Evolutionary conservation across 2,113 vertebrate species (phyloP), one percentile per base, ranked within the genome.

Genomic region (Aptenodytes forsteri): DNA sequence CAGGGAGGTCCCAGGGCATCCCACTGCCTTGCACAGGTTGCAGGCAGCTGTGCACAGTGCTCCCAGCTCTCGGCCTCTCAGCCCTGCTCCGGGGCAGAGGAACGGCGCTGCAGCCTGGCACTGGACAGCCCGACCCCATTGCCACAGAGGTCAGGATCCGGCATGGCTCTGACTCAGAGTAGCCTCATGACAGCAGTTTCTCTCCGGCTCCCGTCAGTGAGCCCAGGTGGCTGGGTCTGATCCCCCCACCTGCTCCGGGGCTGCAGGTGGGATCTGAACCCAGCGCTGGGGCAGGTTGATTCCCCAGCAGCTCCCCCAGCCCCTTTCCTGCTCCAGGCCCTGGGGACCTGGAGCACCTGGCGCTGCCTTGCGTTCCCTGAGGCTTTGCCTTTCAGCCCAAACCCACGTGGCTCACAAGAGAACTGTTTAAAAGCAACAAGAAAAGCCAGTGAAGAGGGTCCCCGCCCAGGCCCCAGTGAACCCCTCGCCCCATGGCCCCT

Each of bases 201-300:
- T 1, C 38, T 54, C 49, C 3, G 4, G 9, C 36, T 29, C 32
- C 34, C 4, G 0, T 23, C 50, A 66, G 50, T 0, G 1, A 88
- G 17, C 11, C 19, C n/a, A 42, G 36, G 32, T 0, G 1, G 27
- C 8, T 1, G 5, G 16, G 14, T 15, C 29, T 34, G 16, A 56
- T 23, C 2, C 23, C 30, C 16, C 2, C 14, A 38, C 11, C 4
- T 0, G 0, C 38, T 61, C 44, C 0, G 0, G 22, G 19, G 21
- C 13, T 3, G 2, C 66, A 59, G 44, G 3, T 44, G 54, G 40
- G n/a, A 25, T 38, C 46, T 52, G 52, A 82, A 20, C 47, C 14
- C 52, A 10, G 34, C 4, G 6, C 26, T 1, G 2, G 11, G 5
- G 16, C 38, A 66, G 25, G 20, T 0, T 47, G 52, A 22, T 14